Evolutionary conservation across 2,113 vertebrate genomes (phyloP), one percentile per base, ranked within the genome.

Genomic region (Platysteira castanea): DNA sequence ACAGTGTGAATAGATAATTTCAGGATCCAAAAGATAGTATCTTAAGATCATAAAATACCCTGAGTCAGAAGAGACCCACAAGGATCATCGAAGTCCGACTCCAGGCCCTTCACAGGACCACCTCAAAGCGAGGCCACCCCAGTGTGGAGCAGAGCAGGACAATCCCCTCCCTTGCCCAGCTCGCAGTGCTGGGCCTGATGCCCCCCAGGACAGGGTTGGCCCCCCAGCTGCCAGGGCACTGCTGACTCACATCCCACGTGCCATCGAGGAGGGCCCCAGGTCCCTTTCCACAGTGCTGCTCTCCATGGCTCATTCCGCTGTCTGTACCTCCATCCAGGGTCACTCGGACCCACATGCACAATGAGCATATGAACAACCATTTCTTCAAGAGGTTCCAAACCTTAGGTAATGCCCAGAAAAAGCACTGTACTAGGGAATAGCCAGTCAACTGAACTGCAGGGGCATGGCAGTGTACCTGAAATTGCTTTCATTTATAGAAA

Each of bases 241-340:
- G 49, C 56, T 79, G 49, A 1, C 35, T 35, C n/a, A 1, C 7
- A 8, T 23, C 3, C 64, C 61, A 2, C 10, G 15, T 41, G 42
- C 3, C 50, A 49, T 3, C 0, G 1, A 79, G 2, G 30, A 35
- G 49, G 21, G 10, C 15, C 8, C 7, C 50, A 57, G 27, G 26
- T 4, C 31, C 12, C 52, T 50, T 73, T 28, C 33, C 19, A 27
- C 3, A 5, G 18, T 9, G 15, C 22, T 73, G 42, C 44, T 65
- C 4, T 65, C 37, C 22, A 50, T 3, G 10, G 3, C 42, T 49
- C 22, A 4, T 28, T 65, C 18, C 52, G 26, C 17, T 42, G 49
- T 57, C 50, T 50, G 68, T 44, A 2, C 6, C 15, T 81, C 28
- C 33, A 50, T 5, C 27, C 42, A 28, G 50, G 33, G 18, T 23